phyloP scores from a whole-genome alignment of 2,113 vertebrate species.

The Tichodroma muraria region DNA sequence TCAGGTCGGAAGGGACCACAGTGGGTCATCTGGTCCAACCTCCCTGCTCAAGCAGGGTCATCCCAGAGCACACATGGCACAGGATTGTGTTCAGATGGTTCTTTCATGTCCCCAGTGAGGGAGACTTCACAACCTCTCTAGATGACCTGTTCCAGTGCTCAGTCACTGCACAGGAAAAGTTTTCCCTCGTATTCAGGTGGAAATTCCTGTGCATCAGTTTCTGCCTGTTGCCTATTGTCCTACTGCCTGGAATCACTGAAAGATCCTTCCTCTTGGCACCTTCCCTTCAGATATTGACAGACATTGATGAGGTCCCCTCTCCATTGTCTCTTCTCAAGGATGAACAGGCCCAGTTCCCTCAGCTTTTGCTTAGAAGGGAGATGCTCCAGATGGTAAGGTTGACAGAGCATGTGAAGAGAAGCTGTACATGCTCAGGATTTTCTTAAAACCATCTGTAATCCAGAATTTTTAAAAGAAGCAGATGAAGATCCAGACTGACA shows the following conservation, averaged over 20 bases:
- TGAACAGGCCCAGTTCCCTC: not conserved
- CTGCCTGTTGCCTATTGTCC: not conserved
- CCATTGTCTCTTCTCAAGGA: rapidly evolving
- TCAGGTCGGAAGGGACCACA: not conserved
- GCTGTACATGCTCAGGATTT: not conserved
- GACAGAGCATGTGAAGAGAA: not conserved
- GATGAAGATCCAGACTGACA: not conserved
- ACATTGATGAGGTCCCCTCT: not conserved
- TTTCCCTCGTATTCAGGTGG: not conserved
- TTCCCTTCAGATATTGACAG: not conserved
- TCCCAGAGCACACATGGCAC: not conserved
- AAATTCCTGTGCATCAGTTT: not conserved
- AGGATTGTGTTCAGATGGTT: not conserved
- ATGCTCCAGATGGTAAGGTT: not conserved
- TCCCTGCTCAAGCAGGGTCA: not conserved
- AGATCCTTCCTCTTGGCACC: too few species aligned
- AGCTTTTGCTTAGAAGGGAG: not conserved
- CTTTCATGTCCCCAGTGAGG: not conserved
- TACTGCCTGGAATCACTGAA: not conserved
- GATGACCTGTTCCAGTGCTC: not conserved
- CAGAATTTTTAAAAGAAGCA: not conserved
- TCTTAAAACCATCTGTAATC: not conserved
- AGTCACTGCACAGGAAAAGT: not conserved
- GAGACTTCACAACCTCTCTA: not conserved
- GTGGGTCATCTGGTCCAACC: not conserved